Evolutionary conservation across 37 sponge, comb jelly and placozoan genomes (phyloP), one percentile per base, ranked within the genome.

Genomic region (Cliona cf. orientalis): DNA sequence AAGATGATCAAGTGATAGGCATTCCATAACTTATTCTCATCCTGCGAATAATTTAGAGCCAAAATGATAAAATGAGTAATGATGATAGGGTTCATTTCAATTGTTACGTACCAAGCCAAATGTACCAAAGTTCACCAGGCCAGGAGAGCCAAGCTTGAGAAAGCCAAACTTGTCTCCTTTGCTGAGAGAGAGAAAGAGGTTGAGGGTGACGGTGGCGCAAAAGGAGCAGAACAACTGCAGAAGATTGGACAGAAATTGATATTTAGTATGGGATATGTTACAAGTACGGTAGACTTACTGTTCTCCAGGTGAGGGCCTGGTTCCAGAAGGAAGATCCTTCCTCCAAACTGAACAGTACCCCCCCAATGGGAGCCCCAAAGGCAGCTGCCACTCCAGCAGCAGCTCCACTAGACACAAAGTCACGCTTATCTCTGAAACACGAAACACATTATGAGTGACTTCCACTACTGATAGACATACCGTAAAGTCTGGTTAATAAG

Each of bases 381-480:
- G 96, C 96, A 80, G 96, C 96, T 77, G 96, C 91, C n/a, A 96
- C 96, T 53, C 96, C 96, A 44, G 96, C 96, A 45, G 96, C 96
- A 25, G 96, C 96, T 62, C 96, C 96, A 83, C 87, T 78, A 40
- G 96, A 93, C 26, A 96, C 96, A 87, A 96, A 96, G 71, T 96
- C 96, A 37, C 96, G 72, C 82, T 93, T 96, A 38, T 96, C 91
- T 66, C 91, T 90, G 41, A 5, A 42, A 38, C 3, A 0, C 1
- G 61, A 42, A n/a, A n/a, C n/a, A n/a, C n/a, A n/a, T n/a, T n/a
- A n/a, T n/a, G n/a, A n/a, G n/a, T n/a, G n/a, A n/a, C n/a, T n/a
- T n/a, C n/a, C n/a, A n/a, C n/a, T n/a, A n/a, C n/a, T n/a, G n/a
- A n/a, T n/a, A n/a, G n/a, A n/a, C n/a, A n/a, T n/a, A n/a, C n/a